phyloP scores from a whole-genome alignment of 2,113 vertebrate species.

The Paratilapia polleni region DNA sequence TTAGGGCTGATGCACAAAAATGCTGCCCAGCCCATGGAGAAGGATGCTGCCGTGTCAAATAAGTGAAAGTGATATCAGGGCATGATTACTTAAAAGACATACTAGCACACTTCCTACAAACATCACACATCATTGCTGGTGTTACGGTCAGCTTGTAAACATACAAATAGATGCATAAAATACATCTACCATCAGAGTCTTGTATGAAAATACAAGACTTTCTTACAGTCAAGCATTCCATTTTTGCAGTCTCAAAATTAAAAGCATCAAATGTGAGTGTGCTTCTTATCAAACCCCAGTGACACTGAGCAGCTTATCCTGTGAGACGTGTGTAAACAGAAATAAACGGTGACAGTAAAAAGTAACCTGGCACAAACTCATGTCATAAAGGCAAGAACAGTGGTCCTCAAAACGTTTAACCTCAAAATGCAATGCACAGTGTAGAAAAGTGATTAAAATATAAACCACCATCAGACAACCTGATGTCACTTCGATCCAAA shows the following conservation, averaged over 20 bases:
- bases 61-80: constrained; percentile 11
- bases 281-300: constrained; percentile 15
- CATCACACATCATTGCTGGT: not conserved
- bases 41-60: constrained; percentile 83
- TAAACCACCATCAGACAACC: not conserved
- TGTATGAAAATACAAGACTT: constrained; percentile 19
- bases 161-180: not conserved
- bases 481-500: not conserved
- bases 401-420: not conserved
- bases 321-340: constrained; percentile 34
- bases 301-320: constrained; percentile 18
- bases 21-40: constrained; percentile 98
- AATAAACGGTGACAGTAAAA: not conserved
- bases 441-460: not conserved
- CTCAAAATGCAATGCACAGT: not conserved
- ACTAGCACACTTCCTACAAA: not conserved
- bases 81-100: not conserved
- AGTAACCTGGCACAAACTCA: not conserved
- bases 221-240: not conserved
- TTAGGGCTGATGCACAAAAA: constrained; percentile 97
- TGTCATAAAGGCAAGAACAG: constrained; percentile 11
- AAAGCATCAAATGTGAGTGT: constrained; percentile 30
- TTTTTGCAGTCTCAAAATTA: constrained; percentile 15
- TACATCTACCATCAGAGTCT: not conserved
- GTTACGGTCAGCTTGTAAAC: not conserved